phyloP scores from a whole-genome alignment of 2,797 vertebrate species.

The Smutsia gigantea region DNA sequence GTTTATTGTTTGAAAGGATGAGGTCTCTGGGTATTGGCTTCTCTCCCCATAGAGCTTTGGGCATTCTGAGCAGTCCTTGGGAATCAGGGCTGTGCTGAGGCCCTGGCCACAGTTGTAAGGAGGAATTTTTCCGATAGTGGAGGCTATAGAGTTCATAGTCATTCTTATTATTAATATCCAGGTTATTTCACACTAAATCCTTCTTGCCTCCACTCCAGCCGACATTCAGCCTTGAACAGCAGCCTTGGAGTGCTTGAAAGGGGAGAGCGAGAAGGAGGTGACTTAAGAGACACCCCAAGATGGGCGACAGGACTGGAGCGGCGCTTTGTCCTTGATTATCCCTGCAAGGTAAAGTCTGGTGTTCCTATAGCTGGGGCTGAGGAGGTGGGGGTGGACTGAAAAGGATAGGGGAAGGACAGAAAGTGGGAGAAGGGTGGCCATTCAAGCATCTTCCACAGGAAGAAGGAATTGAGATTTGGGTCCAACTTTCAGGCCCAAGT shows the following conservation, averaged over 20 bases:
- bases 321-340: slow-evolving; percentile 3
- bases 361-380: not conserved
- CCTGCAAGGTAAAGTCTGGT: not conserved
- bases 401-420: not conserved
- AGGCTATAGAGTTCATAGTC: not conserved
- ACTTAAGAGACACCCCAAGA: not conserved
- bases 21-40: slow-evolving; percentile 58
- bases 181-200: not conserved
- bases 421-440: not conserved
- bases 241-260: not conserved
- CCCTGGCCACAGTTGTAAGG: slow-evolving; percentile 36
- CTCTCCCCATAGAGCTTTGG: slow-evolving; percentile 56
- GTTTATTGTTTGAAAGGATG: not conserved
- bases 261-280: not conserved
- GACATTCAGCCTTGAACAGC: not conserved
- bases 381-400: not conserved
- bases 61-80: slow-evolving; percentile 50
- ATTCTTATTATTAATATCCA: not conserved
- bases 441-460: not conserved
- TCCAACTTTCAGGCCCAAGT: not conserved
- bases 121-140: slow-evolving; percentile 54
- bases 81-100: not conserved
- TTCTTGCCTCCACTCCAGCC: not conserved
- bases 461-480: not conserved
- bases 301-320: not conserved